These are phyloP conservation scores for Zygothrica quintamaculata DNA, from an alignment of 2,888 invertebrate species.

Conservation along the genomic window DNA sequence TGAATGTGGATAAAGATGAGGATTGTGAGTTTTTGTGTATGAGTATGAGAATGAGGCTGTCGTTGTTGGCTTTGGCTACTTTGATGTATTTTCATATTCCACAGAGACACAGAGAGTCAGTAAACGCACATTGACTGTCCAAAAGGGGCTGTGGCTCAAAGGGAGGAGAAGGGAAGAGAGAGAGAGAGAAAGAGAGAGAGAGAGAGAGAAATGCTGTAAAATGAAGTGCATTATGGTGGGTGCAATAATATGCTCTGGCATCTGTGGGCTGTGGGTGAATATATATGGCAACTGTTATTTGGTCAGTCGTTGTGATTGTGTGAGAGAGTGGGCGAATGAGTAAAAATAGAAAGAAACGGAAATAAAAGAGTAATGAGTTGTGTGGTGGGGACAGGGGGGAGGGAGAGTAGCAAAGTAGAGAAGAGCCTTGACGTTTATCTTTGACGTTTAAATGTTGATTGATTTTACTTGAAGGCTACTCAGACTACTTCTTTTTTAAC, in stretches of 20 bases:
- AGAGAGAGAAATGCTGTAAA: no score
- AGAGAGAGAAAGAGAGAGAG: not conserved
- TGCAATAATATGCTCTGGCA: not conserved
- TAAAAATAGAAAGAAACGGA: no score
- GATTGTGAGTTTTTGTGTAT: no score
- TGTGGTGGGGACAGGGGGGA: no score
- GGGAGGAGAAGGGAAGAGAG: not conserved
- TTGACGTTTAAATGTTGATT: conserved; percentile 68
- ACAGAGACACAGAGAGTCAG: conserved; percentile 52
- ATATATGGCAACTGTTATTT: conserved; percentile 19
- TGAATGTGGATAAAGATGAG: not conserved
- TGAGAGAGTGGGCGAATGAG: no score
- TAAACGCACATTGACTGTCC: conserved; percentile 46
- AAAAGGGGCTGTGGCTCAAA: not conserved
- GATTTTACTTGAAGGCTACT: conserved; percentile 54
- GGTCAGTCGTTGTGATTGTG: conserved; percentile 38
- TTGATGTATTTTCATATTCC: conserved; percentile 77
- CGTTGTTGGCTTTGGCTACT: conserved; percentile 62
- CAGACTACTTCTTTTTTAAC: no score
- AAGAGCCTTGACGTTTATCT: conserved; percentile 47
- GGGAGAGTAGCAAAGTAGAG: not conserved
- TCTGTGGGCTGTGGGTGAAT: no score
- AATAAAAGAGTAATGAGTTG: no score
- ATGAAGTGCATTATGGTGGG: not conserved
- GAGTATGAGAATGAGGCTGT: conserved; percentile 19